Evolutionary conservation across 2,113 vertebrate genomes (phyloP), one percentile per base, ranked within the genome.

Genomic region (Indicator maculatus): DNA sequence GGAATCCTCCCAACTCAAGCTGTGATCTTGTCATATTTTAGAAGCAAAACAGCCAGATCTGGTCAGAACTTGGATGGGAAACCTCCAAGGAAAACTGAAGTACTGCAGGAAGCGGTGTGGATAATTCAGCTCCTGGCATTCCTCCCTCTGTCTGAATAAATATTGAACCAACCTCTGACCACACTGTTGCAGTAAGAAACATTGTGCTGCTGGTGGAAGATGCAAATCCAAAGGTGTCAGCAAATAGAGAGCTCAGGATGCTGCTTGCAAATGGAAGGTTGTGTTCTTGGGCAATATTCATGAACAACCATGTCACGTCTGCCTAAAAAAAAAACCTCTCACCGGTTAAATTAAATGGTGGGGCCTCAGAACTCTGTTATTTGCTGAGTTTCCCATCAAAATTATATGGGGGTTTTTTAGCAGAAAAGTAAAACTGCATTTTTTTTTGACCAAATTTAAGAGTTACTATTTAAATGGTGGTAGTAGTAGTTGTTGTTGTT

Each of bases 11-110:
- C 69, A 31, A 61, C 61, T 61, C 85, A 30, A 53, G 53, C 38
- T 33, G 33, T 12, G 47, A 47, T 77, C 36, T 64, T 74, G 60
- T 71, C 75, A 21, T 47, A 72, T 90, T 88, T 93, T 71, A 45
- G n/a, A 72, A 93, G 65, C 82, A 39, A 78, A 95, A 15, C 39
- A 64, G 16, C 41, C 76, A 28, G 58, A 23, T 70, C 61, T 88
- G 91, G 72, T 93, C 79, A 86, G 38, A 67, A 73, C 65, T 74
- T 16, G 76, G 93, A 90, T 95, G 91, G 79, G 91, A 97, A 96
- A 94, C 50, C 85, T 91, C 69, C 72, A 86, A 65, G 16, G 58
- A 78, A 93, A 95, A 77, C 85, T 38, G 0, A 83, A 86, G 88
- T n/a, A 15, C 56, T 74, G 28, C 89, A 95, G 94, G 91, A 97